Conservation (phyloP, 2,888 invertebrate genomes). For the Neuroscelio doddi region DNA sequence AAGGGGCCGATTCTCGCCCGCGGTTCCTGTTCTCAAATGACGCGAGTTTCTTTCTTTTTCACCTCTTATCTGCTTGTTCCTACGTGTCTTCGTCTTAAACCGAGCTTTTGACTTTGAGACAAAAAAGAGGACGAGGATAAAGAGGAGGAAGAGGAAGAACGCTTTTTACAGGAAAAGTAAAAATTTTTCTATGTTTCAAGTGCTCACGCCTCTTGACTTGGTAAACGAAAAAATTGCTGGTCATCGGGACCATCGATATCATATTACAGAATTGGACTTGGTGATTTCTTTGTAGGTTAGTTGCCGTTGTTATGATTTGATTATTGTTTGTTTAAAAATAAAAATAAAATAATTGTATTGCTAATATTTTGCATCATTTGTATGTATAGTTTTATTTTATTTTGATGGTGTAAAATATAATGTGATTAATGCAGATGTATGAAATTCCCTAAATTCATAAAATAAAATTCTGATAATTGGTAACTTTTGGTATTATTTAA, state of each 20-base stretch:
- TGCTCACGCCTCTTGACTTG: constrained; percentile 32
- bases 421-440: too few relatives aligned
- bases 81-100: background rate
- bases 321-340: too few relatives aligned
- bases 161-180: constrained; percentile 9
- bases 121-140: background rate
- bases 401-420: too few relatives aligned
- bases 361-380: too few relatives aligned
- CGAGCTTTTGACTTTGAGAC: background rate
- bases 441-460: too few relatives aligned
- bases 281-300: too few relatives aligned
- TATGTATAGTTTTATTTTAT: too few relatives aligned
- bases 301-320: too few relatives aligned
- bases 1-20: constrained; percentile 32
- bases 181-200: constrained; percentile 23
- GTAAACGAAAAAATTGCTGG: constrained; percentile 16
- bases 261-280: too few relatives aligned
- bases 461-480: too few relatives aligned
- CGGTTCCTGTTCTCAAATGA: constrained; percentile 9
- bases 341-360: too few relatives aligned
- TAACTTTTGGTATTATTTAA: too few relatives aligned
- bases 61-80: constrained; percentile 20
- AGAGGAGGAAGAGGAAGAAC: constrained; percentile 9
- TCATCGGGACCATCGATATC: background rate
- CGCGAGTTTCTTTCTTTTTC: constrained; percentile 36